Conservation (phyloP, 2,888 invertebrate species). For the Volucella inflata region DNA sequence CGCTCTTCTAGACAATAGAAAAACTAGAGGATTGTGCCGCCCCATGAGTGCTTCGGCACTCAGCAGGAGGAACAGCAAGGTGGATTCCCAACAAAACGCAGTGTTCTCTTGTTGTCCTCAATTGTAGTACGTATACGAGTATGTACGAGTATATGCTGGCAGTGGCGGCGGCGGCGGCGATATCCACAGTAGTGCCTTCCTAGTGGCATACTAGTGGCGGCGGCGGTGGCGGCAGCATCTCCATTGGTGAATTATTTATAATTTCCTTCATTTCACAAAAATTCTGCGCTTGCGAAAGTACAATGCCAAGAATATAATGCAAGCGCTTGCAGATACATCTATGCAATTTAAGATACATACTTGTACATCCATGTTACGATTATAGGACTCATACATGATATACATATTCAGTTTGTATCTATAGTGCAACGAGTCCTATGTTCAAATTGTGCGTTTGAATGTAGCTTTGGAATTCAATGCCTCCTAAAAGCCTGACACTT, state of each 20-base stretch:
- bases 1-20: conserved; percentile 69
- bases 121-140: conserved; percentile 8
- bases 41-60: not conserved
- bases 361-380: not conserved
- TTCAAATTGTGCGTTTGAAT: conserved; percentile 29
- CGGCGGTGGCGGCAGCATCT: conserved; percentile 56
- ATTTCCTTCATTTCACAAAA: conserved; percentile 75
- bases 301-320: conserved; percentile 71
- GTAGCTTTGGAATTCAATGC: conserved; percentile 70
- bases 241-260: conserved; percentile 74
- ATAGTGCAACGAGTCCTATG: not conserved
- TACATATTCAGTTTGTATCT: not conserved
- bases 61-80: conserved; percentile 23
- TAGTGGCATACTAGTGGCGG: conserved; percentile 44
- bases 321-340: conserved; percentile 28
- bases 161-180: conserved; percentile 36
- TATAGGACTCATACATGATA: too few species aligned
- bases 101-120: conserved; percentile 21
- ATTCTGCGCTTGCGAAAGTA: conserved; percentile 63
- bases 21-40: conserved; percentile 22
- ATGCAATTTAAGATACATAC: conserved; percentile 28
- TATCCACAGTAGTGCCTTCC: conserved; percentile 32
- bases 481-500: conserved; percentile 80
- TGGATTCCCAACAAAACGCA: conserved; percentile 45
- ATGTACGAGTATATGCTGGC: not conserved